Conservation (phyloP, 37 sponge, comb jelly and placozoan genomes). For the Chondrosia reniformis region DNA sequence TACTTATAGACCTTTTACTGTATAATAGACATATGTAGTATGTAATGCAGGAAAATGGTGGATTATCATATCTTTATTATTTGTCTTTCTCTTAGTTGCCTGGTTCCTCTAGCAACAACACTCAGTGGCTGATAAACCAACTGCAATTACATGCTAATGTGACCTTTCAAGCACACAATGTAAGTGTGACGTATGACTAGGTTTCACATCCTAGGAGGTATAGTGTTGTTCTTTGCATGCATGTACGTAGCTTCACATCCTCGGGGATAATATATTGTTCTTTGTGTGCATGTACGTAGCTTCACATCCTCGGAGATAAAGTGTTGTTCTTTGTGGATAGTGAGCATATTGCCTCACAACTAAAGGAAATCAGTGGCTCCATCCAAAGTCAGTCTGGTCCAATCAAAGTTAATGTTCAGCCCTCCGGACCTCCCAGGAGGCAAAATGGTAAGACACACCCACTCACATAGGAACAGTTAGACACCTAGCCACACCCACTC, state of each 20-base stretch:
- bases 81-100: too few species aligned
- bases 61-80: background rate
- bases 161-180: background rate
- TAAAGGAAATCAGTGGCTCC: slow-evolving; percentile 9
- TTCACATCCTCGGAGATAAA: background rate
- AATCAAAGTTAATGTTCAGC: background rate
- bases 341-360: background rate
- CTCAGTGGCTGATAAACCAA: slow-evolving; percentile 3
- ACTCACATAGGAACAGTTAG: too few species aligned
- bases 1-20: too few species aligned
- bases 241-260: background rate
- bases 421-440: slow-evolving; percentile 2
- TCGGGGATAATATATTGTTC: background rate
- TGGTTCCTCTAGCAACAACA: background rate
- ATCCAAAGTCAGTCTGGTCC: background rate
- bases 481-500: too few species aligned
- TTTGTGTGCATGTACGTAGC: background rate
- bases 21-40: too few species aligned
- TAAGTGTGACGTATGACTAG: background rate
- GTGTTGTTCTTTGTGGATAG: slow-evolving; percentile 10
- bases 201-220: background rate
- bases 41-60: background rate
- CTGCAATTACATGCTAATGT: background rate
- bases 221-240: background rate
- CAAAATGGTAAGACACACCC: too few species aligned